Percentiles rank a stretch among this genome's conserved stretches.
These are phyloP conservation scores for Phrynocephalus vlangalii DNA, from an alignment of 2,797 vertebrate genomes.

Conservation along the genomic window DNA sequence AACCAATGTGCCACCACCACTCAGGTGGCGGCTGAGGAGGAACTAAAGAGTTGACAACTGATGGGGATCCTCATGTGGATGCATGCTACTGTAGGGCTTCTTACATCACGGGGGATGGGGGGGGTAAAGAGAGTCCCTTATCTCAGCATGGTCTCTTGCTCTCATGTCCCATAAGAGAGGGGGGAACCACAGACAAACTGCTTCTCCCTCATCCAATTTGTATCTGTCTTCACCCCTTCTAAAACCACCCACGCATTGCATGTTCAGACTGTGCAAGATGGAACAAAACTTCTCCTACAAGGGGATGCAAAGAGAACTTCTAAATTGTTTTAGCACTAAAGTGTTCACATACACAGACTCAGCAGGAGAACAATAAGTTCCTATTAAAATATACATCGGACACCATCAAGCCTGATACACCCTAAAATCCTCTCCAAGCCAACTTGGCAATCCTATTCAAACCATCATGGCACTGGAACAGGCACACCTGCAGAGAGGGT, in stretches of 20 bases:
- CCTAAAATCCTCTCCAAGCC: too few relatives aligned
- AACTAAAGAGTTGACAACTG: background rate
- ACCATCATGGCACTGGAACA: background rate
- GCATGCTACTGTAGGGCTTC: too few relatives aligned
- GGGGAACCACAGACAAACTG: too few relatives aligned
- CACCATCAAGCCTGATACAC: background rate
- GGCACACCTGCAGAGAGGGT: background rate
- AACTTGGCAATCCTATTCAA: background rate
- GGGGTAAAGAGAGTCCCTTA: too few relatives aligned
- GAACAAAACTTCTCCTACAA: background rate
- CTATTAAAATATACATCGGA: background rate
- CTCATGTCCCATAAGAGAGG: too few relatives aligned
- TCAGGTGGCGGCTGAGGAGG: background rate
- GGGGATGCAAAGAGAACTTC: background rate
- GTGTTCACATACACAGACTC: background rate
- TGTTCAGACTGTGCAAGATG: too few relatives aligned
- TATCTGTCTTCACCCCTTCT: too few relatives aligned
- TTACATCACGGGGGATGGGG: too few relatives aligned
- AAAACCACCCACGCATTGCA: too few relatives aligned
- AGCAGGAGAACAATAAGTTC: background rate
- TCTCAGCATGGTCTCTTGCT: too few relatives aligned
- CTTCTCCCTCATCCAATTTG: too few relatives aligned
- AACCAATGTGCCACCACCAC: too few relatives aligned
- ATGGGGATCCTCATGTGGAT: background rate
- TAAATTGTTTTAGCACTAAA: background rate